Evolutionary conservation across 2,888 invertebrate genomes (phyloP), one percentile per base, ranked within the genome.

Genomic region (Lasioglossum pauxillum): DNA sequence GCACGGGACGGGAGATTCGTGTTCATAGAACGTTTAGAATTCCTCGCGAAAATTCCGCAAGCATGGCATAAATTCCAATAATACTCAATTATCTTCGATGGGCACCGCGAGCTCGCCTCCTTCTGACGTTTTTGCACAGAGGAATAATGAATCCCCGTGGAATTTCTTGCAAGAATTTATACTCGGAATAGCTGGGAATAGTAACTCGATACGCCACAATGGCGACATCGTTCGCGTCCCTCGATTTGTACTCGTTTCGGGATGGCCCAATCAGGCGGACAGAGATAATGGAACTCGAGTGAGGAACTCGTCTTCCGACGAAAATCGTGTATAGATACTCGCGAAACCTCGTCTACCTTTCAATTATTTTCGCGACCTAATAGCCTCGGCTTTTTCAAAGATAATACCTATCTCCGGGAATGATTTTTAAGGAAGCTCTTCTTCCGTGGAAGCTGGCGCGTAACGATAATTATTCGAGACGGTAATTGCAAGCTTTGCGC

Each of bases 221-320:
- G 64, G 53, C 41, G 41, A 31, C 49, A 23, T 75, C 38, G 69
- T 75, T 60, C 44, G 67, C 80, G 31, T 41, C 67, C 79, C 41
- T 60, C 35, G 80, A 85, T 85, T 76, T 79, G 81, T 86, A 86
- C 88, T 88, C 89, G 83, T 71, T 87, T 89, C 85, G 89, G 87
- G 88, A 90, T 90, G 84, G 91, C 89, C 89, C 91, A 92, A 92
- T 93, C 92, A 89, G 82, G 85, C 91, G 90, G 91, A 83, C 91
- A 87, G 87, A 91, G 91, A 93, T 93, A 93, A 93, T 92, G 91
- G 92, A 93, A 89, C 85, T 80, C 89, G 86, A 46, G 46, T 1
- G 46, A 91, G 89, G 89, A 92, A 92, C 44, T 14, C 89, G 87
- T 73, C 67, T 60, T 44, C 38, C 67, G 38, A 12, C 57, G n/a